Evolutionary conservation across 2,888 invertebrate species (phyloP).

Genomic region (Drosophila merina): DNA sequence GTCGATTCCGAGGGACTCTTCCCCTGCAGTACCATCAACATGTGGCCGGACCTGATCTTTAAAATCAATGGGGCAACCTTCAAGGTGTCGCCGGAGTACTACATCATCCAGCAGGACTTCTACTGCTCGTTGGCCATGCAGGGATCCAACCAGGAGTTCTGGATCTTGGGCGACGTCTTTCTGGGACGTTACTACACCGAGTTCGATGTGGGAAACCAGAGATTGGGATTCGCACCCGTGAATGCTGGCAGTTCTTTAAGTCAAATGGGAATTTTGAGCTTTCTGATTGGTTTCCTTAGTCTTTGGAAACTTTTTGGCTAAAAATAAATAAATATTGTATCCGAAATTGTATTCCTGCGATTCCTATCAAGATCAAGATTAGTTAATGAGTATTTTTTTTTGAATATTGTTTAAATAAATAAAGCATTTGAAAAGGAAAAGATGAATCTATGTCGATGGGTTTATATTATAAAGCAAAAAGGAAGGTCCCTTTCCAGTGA

Average conservation of each 20-base stretch:
- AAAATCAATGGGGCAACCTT: conserved; percentile 90
- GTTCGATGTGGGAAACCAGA: conserved; percentile 93
- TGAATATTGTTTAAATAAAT: neutral
- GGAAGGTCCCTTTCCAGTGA: too few species aligned
- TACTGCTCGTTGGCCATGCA: conserved; percentile 88
- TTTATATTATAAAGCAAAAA: too few species aligned
- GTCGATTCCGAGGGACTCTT: conserved; percentile 84
- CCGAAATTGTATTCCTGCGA: neutral
- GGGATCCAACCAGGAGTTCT: conserved; percentile 90
- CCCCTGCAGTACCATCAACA: conserved; percentile 90
- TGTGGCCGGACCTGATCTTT: conserved; percentile 91
- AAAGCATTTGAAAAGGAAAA: neutral
- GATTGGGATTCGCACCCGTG: conserved; percentile 92
- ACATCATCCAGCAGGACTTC: conserved; percentile 85
- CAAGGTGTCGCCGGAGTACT: conserved; percentile 90
- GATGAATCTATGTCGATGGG: too few species aligned
- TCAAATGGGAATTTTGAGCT: neutral
- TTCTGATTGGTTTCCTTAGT: neutral
- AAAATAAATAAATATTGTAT: neutral
- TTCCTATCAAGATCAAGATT: neutral
- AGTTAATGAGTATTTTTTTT: neutral
- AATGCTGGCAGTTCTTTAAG: conserved; percentile 50
- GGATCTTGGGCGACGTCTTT: conserved; percentile 99
- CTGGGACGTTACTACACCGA: conserved; percentile 97
- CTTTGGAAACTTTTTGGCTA: neutral